These are phyloP conservation scores for Cromileptes altivelis DNA, from an alignment of 2,113 vertebrate genomes.

Conservation along the genomic window DNA sequence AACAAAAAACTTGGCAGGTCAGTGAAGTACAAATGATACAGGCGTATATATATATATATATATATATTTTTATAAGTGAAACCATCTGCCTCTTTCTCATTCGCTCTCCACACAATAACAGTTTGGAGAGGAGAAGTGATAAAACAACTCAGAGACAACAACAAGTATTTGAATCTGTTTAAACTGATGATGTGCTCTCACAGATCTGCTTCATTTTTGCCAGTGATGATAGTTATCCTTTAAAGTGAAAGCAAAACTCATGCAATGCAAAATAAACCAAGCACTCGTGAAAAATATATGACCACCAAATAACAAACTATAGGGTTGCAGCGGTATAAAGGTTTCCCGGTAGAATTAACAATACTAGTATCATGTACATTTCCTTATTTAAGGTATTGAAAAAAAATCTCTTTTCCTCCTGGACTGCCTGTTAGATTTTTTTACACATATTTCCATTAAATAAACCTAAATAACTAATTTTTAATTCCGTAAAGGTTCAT, in stretches of 20 bases:
- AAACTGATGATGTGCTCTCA: background rate
- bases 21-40: conserved; percentile 52
- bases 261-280: conserved; percentile 23
- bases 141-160: background rate
- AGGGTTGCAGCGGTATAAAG: no score
- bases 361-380: no score
- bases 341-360: no score
- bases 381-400: no score
- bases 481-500: no score
- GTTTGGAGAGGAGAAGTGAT: background rate
- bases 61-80: conserved; percentile 2
- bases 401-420: no score
- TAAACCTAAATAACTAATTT: no score
- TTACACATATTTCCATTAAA: no score
- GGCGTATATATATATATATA: background rate
- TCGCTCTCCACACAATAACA: conserved; percentile 8
- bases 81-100: conserved; percentile 13
- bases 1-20: conserved; percentile 51
- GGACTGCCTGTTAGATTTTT: no score
- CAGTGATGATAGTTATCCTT: background rate
- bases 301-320: conserved; percentile 2
- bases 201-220: background rate
- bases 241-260: conserved; percentile 27
- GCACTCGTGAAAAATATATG: conserved; percentile 26
- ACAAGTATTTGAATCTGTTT: background rate